Evolutionary conservation across 2,888 invertebrate genomes (phyloP), one percentile per base, ranked within the genome.

Genomic region (Nomada fabriciana): DNA sequence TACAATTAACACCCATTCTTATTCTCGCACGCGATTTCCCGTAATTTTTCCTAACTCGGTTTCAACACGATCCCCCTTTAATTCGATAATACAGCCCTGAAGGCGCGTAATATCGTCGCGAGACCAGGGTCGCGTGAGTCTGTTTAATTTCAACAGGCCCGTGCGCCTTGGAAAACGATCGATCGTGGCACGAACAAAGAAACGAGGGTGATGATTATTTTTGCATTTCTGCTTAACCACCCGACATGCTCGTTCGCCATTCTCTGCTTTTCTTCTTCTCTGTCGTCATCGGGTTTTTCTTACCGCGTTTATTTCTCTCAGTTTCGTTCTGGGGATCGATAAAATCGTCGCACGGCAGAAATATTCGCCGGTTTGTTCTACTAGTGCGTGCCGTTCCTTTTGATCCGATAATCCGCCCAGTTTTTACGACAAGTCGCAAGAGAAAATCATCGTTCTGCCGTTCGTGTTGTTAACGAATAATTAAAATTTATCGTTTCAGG

Each of bases 91-190:
- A 55, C 73, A 52, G 71, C 69, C 79, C 71, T 65, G 80, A 80
- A 84, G 77, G 82, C 79, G 87, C 83, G 80, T 85, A 88, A 89
- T 88, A 79, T 88, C 76, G 85, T 70, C 82, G 76, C 60, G 20
- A 52, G 52, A 71, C 43, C 15, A 36, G 2, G 76, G 53, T 92
- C 84, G 91, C 92, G 91, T 91, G 92, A 89, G 88, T 89, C 88
- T 88, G 82, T 84, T 89, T 89, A 89, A 91, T 92, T 91, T 91
- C 59, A 81, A 80, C 47, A 36, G 20, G 64, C 55, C 52, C 65
- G 57, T 65, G 57, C 11, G 57, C 67, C 47, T 25, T 20, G 52
- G 36, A 42, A 55, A 50, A 55, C 47, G 80, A 18, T 71, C 55
- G 77, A 59, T 76, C 52, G 59, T 57, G 10, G 52, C 36, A 59